phyloP scores from a whole-genome alignment of 2,888 invertebrate species.

The Eupithecia tripunctaria region DNA sequence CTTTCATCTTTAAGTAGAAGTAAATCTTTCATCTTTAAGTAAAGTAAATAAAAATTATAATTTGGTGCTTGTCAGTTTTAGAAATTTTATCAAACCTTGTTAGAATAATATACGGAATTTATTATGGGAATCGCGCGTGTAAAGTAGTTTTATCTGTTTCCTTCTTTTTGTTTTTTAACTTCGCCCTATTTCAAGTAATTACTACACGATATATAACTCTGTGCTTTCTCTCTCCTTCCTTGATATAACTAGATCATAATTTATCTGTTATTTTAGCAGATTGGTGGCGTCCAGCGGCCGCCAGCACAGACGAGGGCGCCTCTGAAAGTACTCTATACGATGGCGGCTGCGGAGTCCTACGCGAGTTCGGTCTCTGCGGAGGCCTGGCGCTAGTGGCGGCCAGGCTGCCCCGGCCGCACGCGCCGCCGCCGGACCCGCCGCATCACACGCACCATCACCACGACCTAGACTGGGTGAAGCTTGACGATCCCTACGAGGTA shows the following conservation, averaged over 20 bases:
- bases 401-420: slow-evolving; percentile 94
- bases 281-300: slow-evolving; percentile 42
- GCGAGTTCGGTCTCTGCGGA: slow-evolving; percentile 94
- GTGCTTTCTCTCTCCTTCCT: background rate
- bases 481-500: slow-evolving; percentile 85
- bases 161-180: background rate
- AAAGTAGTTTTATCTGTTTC: background rate
- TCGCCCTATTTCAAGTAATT: background rate
- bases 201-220: background rate
- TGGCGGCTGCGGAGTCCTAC: slow-evolving; percentile 81
- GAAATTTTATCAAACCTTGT: background rate
- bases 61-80: background rate
- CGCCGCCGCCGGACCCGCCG: slow-evolving; percentile 87
- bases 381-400: slow-evolving; percentile 95
- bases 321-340: slow-evolving; percentile 34
- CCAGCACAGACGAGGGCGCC: slow-evolving; percentile 1
- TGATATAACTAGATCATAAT: background rate
- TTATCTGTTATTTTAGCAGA: slow-evolving; percentile 42
- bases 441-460: slow-evolving; percentile 82
- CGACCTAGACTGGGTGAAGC: slow-evolving; percentile 87
- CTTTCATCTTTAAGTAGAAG: background rate
- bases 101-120: background rate
- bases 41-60: background rate
- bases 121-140: background rate
- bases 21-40: background rate